A percentile compares a stretch with the other conserved stretches of the same genome.
Evolutionary conservation across 2,888 invertebrate genomes (phyloP).

Genomic region (Drosophila neoperkinsi): DNA sequence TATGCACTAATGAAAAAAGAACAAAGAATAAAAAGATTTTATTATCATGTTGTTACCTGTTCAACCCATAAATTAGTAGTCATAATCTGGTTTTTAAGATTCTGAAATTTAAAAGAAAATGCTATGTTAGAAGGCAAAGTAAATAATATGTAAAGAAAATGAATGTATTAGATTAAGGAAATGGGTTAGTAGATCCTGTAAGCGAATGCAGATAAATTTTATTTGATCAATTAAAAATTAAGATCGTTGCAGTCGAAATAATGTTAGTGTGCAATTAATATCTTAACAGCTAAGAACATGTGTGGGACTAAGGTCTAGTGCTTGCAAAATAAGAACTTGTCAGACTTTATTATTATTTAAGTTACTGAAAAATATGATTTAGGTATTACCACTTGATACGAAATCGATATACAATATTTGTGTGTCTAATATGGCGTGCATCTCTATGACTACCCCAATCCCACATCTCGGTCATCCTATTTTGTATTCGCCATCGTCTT

Average conservation of each 20-base stretch:
- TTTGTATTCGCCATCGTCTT: neutral
- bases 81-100: conserved; percentile 97
- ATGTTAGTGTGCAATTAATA: neutral
- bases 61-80: conserved; percentile 92
- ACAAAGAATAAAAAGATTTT: neutral
- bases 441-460: neutral
- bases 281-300: neutral
- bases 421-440: neutral
- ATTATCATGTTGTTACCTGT: conserved; percentile 87
- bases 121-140: neutral
- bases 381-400: neutral
- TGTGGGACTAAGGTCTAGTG: neutral
- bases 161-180: neutral
- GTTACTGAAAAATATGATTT: neutral
- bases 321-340: neutral
- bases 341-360: neutral
- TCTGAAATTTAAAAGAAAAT: conserved; percentile 88
- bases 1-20: neutral
- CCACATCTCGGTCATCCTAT: neutral
- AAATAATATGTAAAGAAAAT: neutral
- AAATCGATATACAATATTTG: neutral
- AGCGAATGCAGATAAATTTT: neutral
- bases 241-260: neutral
- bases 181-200: neutral
- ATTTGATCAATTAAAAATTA: neutral